phyloP scores from a whole-genome alignment of 2,113 vertebrate genomes.

The Pseudopipra pipra region DNA sequence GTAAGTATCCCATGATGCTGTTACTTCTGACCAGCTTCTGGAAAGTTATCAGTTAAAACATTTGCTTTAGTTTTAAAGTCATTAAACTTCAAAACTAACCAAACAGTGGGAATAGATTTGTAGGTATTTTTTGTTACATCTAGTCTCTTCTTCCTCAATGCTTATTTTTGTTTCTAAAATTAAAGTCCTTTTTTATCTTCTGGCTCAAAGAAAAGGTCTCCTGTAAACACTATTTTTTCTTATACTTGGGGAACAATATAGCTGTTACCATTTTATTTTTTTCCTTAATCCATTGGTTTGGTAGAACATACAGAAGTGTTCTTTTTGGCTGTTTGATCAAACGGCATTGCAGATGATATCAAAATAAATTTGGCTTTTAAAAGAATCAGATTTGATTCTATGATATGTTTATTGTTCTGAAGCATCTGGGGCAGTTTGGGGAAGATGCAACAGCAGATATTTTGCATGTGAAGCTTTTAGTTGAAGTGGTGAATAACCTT shows the following conservation, averaged over 20 bases:
- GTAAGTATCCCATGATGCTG: background rate
- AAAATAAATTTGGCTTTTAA: background rate
- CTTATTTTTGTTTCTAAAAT: background rate
- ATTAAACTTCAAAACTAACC: background rate
- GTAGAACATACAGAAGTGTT: background rate
- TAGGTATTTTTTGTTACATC: background rate
- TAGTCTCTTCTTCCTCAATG: background rate
- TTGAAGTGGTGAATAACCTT: slow-evolving; percentile 35
- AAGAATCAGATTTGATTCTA: background rate
- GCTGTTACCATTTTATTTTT: background rate
- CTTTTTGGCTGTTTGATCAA: background rate
- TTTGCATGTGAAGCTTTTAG: background rate
- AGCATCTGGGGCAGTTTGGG: background rate
- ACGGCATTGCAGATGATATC: background rate
- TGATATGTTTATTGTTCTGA: background rate
- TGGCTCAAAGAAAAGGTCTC: background rate
- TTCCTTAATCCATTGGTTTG: background rate
- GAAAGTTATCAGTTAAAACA: background rate
- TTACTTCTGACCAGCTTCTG: background rate
- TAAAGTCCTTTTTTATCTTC: background rate
- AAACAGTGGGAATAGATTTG: background rate
- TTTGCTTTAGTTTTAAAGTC: background rate
- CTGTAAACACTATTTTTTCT: background rate
- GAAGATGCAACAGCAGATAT: background rate
- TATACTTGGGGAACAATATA: background rate